A percentile compares a stretch with the other conserved stretches of the same genome.
Conservation (phyloP, 1,140 invertebrate genomes). For the Drosophila virilis region DNA sequence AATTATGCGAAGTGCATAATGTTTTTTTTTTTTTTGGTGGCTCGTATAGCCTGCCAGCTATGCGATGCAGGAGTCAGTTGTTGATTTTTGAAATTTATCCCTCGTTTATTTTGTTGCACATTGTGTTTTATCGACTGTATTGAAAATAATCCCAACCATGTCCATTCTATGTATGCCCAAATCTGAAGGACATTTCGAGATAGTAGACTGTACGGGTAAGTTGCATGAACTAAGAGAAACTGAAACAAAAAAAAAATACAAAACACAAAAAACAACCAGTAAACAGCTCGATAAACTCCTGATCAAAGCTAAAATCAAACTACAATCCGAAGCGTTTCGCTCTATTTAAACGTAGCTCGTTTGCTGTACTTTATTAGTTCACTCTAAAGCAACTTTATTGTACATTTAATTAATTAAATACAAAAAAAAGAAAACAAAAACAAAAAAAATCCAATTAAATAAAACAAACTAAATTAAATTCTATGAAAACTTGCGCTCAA, state of each 20-base stretch:
- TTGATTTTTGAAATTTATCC: conserved; percentile 40
- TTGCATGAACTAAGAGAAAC: conserved; percentile 83
- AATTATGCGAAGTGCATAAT: conserved; percentile 72
- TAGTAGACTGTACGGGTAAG: conserved; percentile 91
- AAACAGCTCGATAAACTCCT: conserved; percentile 51
- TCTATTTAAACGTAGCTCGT: conserved; percentile 73
- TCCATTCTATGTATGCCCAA: conserved; percentile 58
- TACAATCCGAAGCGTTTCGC: conserved; percentile 57
- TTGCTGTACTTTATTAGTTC: conserved; percentile 79
- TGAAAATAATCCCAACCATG: conserved; percentile 53
- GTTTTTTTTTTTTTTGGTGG: conserved; percentile 19
- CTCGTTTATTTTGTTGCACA: conserved; percentile 42
- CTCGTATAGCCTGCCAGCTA: conserved; percentile 13
- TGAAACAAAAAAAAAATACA: conserved; percentile 39
- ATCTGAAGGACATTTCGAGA: conserved; percentile 88
- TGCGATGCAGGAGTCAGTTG: conserved; percentile 10
- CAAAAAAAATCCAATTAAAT: conserved; percentile 15
- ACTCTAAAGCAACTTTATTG: conserved; percentile 65
- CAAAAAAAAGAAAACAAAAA: conserved; percentile 35
- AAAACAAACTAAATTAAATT: conserved; percentile 40
- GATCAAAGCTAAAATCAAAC: conserved; percentile 48
- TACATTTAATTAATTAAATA: conserved; percentile 43
- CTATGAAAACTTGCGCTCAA: conserved; percentile 69
- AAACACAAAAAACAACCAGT: conserved; percentile 21
- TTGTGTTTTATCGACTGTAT: conserved; percentile 35